Evolutionary conservation across 2,888 invertebrate species (phyloP).

Genomic region (Pachycephus smyrnensis): DNA sequence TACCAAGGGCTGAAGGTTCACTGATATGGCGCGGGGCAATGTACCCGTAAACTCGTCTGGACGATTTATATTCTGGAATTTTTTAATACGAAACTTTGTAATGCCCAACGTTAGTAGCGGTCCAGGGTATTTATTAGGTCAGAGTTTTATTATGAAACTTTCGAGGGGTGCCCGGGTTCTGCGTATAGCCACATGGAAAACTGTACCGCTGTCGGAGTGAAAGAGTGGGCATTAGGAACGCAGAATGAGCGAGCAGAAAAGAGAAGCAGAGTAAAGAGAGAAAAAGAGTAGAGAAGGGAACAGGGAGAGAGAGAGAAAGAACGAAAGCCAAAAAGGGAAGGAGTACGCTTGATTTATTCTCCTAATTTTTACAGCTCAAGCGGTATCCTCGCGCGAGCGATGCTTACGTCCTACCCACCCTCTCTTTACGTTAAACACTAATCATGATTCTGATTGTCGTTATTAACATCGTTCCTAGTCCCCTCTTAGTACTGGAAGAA

Average conservation of each 20-base stretch:
- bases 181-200: not conserved
- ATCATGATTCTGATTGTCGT: not conserved
- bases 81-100: conserved; percentile 9
- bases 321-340: not conserved
- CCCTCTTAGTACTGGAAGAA: not conserved
- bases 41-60: not conserved
- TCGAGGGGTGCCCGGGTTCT: not conserved
- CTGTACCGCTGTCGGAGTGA: not conserved
- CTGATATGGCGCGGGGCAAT: not conserved
- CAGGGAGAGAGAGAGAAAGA: not conserved
- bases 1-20: not conserved
- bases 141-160: conserved; percentile 8
- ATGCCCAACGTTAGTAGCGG: not conserved
- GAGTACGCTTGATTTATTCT: not conserved
- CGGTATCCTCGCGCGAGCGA: not conserved
- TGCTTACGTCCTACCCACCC: not conserved
- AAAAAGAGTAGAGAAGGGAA: not conserved
- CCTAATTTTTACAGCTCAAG: conserved; percentile 6
- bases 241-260: not conserved
- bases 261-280: not conserved
- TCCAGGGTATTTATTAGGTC: conserved; percentile 8
- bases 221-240: not conserved
- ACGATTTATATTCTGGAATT: conserved; percentile 9
- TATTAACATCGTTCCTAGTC: not conserved
- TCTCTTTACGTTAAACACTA: not conserved